phyloP scores from a whole-genome alignment of 2,113 vertebrate genomes.

The Brienomyrus longianalis region DNA sequence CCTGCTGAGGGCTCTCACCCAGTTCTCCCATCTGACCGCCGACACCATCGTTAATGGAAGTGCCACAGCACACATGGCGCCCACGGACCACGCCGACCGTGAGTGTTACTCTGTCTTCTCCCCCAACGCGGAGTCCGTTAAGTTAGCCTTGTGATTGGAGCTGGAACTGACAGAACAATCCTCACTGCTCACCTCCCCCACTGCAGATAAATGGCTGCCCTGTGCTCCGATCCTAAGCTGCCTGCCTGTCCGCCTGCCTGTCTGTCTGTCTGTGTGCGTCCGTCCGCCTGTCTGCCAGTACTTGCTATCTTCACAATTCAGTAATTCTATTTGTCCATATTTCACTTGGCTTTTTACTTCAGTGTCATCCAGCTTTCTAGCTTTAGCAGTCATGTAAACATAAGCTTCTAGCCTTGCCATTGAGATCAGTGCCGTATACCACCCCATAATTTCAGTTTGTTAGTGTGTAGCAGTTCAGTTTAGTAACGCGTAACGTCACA shows the following conservation, averaged over 20 bases:
- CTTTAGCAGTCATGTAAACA: background rate
- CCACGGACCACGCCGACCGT: conserved; percentile 85
- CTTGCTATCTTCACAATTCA: no score
- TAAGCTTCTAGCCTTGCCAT: background rate
- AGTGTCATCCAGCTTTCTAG: background rate
- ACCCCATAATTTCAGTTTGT: background rate
- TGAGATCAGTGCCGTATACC: background rate
- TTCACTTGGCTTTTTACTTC: background rate
- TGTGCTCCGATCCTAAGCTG: no score
- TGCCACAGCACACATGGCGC: conserved; percentile 83
- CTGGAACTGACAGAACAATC: no score
- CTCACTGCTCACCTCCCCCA: no score
- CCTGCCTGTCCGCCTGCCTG: no score
- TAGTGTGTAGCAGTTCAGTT: background rate
- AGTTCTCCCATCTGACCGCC: conserved; percentile 77
- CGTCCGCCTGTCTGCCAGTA: no score
- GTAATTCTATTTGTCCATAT: background rate
- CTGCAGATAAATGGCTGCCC: no score
- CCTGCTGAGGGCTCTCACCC: conserved; percentile 77
- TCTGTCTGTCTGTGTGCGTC: no score
- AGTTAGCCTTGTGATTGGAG: no score
- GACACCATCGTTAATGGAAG: conserved; percentile 84
- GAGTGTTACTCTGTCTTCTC: conserved; percentile 43
- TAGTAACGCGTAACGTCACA: background rate
- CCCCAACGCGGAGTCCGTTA: background rate